A percentile compares a stretch with the other conserved stretches of the same genome.
phyloP scores from a whole-genome alignment of 1,140 invertebrate species.

The Himalopsyche phryganea region DNA sequence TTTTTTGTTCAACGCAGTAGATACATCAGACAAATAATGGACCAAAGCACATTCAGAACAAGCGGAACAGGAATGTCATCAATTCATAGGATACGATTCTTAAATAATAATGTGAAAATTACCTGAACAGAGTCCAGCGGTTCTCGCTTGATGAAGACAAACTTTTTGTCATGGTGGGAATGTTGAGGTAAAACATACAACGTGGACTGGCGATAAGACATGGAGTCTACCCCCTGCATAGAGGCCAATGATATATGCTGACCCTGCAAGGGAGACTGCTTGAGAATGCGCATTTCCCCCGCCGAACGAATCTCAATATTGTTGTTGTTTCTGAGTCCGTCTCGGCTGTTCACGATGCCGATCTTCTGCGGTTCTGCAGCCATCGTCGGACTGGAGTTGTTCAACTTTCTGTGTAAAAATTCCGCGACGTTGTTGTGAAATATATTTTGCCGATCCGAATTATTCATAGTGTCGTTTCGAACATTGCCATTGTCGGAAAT shows the following conservation, averaged over 20 bases:
- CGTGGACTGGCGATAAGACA: slow-evolving; percentile 37
- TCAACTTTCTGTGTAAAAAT: slow-evolving; percentile 19
- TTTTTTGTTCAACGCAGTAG: too few relatives aligned
- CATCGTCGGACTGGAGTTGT: slow-evolving; percentile 13
- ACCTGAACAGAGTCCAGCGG: slow-evolving; percentile 47
- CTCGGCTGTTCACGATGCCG: slow-evolving; percentile 11
- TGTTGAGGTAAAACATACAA: slow-evolving; percentile 49
- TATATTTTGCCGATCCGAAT: slow-evolving; percentile 21
- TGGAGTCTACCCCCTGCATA: slow-evolving; percentile 41
- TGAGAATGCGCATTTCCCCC: slow-evolving; percentile 45
- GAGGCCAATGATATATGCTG: slow-evolving; percentile 43
- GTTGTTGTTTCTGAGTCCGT: slow-evolving; percentile 14
- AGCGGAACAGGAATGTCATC: too few relatives aligned
- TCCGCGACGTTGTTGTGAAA: slow-evolving; percentile 25
- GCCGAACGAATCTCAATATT: slow-evolving; percentile 32
- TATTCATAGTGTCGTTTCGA: slow-evolving; percentile 20
- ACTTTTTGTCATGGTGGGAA: slow-evolving; percentile 44
- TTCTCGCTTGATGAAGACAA: slow-evolving; percentile 51
- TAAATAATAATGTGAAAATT: neutral
- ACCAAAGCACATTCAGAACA: too few relatives aligned
- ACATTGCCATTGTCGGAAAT: slow-evolving; percentile 10
- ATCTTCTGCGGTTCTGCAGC: slow-evolving; percentile 2
- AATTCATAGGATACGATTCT: too few relatives aligned
- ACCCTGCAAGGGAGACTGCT: slow-evolving; percentile 44
- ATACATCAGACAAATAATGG: too few relatives aligned